phyloP scores from a whole-genome alignment of 92 coral and sea anemone species.

The Chrysogorgia sp. region DNA sequence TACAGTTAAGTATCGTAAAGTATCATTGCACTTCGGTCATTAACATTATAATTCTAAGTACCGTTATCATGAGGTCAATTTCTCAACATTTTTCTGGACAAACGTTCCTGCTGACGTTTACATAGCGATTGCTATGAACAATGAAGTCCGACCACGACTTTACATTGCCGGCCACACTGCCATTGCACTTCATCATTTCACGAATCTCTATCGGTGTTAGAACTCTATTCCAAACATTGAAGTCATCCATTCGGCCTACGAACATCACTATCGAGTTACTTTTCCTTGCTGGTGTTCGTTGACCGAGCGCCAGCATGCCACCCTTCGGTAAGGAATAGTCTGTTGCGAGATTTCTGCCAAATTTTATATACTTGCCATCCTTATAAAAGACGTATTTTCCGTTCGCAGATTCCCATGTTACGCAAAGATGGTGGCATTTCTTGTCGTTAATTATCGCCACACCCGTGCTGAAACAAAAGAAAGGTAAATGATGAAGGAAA shows the following conservation, averaged over 20 bases:
- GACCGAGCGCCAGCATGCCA: constrained; percentile 9
- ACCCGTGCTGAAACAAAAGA: neutral
- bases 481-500: neutral
- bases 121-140: neutral
- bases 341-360: neutral
- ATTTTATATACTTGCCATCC: neutral
- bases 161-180: constrained; percentile 33
- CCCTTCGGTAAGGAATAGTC: neutral
- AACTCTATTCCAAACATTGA: constrained; percentile 25
- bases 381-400: neutral
- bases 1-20: too few relatives aligned
- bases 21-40: too few relatives aligned
- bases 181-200: constrained; percentile 7
- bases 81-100: constrained; percentile 15
- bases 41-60: too few relatives aligned
- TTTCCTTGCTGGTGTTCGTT: neutral
- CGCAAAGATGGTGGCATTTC: constrained; percentile 27
- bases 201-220: neutral
- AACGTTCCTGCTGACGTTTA: neutral
- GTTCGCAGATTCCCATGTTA: constrained; percentile 25
- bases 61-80: too few relatives aligned
- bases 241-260: constrained; percentile 8
- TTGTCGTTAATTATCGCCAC: neutral
- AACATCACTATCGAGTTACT: neutral
- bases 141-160: constrained; percentile 35